phyloP scores from a whole-genome alignment of 2,888 invertebrate genomes.

The Aporophyla lueneburgensis region DNA sequence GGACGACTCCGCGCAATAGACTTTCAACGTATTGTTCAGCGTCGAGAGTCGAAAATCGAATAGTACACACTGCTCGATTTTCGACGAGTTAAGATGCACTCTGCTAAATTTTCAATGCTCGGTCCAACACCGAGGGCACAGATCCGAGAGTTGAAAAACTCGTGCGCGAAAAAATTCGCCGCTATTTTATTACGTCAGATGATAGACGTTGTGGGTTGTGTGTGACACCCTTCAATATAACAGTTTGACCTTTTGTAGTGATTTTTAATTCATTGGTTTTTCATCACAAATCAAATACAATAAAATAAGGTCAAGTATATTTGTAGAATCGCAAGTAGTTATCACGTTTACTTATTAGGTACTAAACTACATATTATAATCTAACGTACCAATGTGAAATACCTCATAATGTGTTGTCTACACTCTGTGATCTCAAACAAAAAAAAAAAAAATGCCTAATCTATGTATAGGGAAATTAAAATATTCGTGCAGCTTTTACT shows the following conservation, averaged over 20 bases:
- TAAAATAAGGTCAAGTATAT: neutral
- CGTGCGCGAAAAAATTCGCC: no score
- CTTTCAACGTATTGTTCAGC: no score
- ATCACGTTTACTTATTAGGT: neutral
- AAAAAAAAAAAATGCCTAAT: neutral
- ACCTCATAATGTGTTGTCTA: neutral
- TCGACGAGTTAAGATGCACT: no score
- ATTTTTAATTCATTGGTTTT: neutral
- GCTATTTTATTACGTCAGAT: no score
- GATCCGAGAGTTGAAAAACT: no score
- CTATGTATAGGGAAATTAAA: conserved; percentile 9
- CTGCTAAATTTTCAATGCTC: no score
- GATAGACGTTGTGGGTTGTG: neutral
- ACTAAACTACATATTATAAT: neutral
- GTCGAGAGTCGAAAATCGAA: no score
- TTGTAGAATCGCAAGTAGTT: neutral
- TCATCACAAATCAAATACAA: neutral
- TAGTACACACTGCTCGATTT: no score
- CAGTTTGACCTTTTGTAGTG: neutral
- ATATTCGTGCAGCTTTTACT: conserved; percentile 9
- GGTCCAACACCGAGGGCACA: no score
- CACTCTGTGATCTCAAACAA: neutral
- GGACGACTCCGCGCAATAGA: no score
- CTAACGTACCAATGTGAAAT: neutral
- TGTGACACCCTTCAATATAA: neutral